These are phyloP conservation scores for Etheostoma nigrum DNA, from an alignment of 2,797 vertebrate genomes.

Conservation along the genomic window DNA sequence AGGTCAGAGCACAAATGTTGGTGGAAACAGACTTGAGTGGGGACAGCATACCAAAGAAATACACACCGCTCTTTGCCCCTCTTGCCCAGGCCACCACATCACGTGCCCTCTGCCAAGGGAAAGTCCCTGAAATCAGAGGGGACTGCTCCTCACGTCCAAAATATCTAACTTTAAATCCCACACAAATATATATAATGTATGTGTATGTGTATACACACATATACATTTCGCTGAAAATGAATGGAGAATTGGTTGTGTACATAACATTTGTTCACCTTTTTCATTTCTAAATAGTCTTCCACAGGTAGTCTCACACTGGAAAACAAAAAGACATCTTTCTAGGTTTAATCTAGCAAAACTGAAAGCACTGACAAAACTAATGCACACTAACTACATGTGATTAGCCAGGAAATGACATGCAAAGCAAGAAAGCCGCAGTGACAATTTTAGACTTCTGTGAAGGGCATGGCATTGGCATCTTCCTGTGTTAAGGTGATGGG, in stretches of 20 bases:
- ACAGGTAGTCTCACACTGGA: background rate
- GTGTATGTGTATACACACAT: too few species aligned
- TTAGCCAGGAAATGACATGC: slow-evolving; percentile 36
- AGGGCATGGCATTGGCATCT: slow-evolving; percentile 55
- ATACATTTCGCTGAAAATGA: background rate
- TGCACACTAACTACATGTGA: background rate
- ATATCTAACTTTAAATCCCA: slow-evolving; percentile 47
- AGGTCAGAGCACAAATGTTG: slow-evolving; percentile 20
- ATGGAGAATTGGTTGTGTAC: background rate
- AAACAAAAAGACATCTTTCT: background rate
- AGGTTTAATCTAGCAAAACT: background rate
- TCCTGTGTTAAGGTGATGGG: slow-evolving; percentile 70
- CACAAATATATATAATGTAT: background rate
- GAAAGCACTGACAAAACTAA: background rate
- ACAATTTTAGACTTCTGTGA: slow-evolving; percentile 52
- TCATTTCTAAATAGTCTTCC: background rate
- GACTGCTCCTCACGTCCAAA: slow-evolving; percentile 37
- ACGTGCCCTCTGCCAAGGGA: slow-evolving; percentile 69
- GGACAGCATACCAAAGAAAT: slow-evolving; percentile 79
- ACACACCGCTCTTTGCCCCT: slow-evolving; percentile 67
- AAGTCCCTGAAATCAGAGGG: slow-evolving; percentile 85
- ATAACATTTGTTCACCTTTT: background rate
- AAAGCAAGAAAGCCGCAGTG: slow-evolving; percentile 1
- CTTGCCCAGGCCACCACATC: slow-evolving; percentile 55
- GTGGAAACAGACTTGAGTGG: slow-evolving; percentile 56